Percentiles rank a stretch among this genome's conserved stretches.
Conservation (phyloP, 2,113 vertebrate species). For the Narcine bancroftii region DNA sequence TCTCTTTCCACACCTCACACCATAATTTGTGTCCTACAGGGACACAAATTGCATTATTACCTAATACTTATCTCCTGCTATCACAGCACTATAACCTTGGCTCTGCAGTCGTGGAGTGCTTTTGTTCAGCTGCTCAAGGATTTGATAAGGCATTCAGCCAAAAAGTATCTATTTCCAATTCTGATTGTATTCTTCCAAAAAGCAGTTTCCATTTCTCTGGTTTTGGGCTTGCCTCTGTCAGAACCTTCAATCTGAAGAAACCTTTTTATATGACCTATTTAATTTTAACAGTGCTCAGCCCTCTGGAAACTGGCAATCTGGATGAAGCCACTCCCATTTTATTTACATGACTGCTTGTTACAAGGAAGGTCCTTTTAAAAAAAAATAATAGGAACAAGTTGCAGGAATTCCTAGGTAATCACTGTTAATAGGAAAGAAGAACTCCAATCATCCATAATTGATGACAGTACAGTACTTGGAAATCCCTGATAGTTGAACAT, state of each 20-base stretch:
- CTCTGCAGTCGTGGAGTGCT: not conserved
- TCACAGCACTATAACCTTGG: not conserved
- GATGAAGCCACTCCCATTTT: not conserved
- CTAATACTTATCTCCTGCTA: not conserved
- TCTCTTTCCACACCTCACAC: not conserved
- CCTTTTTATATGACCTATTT: not conserved
- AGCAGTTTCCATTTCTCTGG: not conserved
- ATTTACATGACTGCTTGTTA: not conserved
- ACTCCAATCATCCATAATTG: no score
- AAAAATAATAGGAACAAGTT: not conserved
- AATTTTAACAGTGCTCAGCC: not conserved
- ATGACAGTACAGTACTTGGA: no score
- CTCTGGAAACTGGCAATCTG: not conserved
- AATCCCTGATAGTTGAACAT: no score
- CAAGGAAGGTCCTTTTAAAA: not conserved
- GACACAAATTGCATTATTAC: not conserved
- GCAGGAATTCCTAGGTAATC: not conserved
- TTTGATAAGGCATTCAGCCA: not conserved
- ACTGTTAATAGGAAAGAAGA: not conserved
- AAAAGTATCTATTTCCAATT: not conserved
- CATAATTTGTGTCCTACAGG: no score
- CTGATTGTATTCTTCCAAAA: not conserved
- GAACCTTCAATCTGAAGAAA: not conserved
- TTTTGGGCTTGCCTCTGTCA: not conserved
- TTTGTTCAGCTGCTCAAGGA: no score